Conservation (phyloP, 2,113 vertebrate genomes). For the Capricornis sumatraensis region DNA sequence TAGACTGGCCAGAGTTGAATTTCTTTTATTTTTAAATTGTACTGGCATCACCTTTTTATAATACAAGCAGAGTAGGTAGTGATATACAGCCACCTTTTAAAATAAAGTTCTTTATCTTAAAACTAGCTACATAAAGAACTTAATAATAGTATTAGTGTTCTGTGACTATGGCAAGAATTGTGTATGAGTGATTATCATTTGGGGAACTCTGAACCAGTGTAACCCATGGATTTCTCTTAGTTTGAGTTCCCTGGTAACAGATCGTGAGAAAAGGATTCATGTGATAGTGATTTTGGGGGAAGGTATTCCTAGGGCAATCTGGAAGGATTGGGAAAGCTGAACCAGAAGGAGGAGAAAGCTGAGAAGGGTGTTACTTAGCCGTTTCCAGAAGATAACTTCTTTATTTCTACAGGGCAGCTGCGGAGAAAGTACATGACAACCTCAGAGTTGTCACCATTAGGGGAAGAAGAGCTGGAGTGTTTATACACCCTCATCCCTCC, state of each 20-base stretch:
- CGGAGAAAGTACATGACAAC: neutral
- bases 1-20: neutral
- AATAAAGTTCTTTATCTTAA: neutral
- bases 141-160: neutral
- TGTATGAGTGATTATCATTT: neutral
- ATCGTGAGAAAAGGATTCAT: neutral
- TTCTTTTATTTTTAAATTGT: neutral
- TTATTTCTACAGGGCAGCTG: neutral
- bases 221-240: neutral
- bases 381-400: neutral
- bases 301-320: neutral
- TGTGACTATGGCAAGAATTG: neutral
- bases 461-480: neutral
- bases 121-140: neutral
- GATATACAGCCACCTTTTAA: neutral
- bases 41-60: neutral
- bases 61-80: neutral
- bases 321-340: neutral
- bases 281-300: neutral
- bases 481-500: neutral
- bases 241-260: neutral
- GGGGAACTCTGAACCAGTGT: neutral
- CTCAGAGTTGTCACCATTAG: neutral
- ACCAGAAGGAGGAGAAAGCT: neutral
- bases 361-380: neutral